phyloP scores from a whole-genome alignment of 2,888 invertebrate species.

The Halictus ligatus region DNA sequence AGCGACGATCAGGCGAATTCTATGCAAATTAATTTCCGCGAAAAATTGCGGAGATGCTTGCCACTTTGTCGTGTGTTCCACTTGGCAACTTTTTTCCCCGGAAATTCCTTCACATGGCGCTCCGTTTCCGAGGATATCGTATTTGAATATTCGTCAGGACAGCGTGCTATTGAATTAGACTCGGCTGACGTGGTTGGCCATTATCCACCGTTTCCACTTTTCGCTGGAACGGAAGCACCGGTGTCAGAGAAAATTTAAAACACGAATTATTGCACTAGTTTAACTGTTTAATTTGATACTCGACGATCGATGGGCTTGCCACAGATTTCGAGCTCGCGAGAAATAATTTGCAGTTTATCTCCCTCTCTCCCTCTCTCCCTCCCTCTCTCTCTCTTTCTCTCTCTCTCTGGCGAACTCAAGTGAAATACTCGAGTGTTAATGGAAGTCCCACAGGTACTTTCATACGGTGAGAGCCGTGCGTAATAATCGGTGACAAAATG shows the following conservation, averaged over 20 bases:
- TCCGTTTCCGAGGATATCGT: neutral
- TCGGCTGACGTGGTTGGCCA: neutral
- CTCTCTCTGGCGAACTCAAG: neutral
- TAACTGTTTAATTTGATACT: neutral
- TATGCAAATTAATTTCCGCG: neutral
- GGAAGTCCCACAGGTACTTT: neutral
- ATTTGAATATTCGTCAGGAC: slow-evolving; percentile 10
- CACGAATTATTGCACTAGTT: neutral
- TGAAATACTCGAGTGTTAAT: neutral
- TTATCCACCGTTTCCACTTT: neutral
- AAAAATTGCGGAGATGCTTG: neutral
- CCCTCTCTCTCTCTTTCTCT: no score
- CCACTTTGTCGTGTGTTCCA: neutral
- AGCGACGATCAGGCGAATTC: neutral
- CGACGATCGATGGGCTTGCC: neutral
- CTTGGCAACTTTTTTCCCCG: neutral
- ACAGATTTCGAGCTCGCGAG: neutral
- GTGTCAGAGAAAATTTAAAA: neutral
- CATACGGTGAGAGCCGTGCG: slow-evolving; percentile 32
- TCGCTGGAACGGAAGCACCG: neutral
- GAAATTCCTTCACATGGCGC: neutral
- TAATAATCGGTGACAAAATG: slow-evolving; percentile 70
- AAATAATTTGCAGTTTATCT: neutral
- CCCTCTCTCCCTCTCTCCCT: no score
- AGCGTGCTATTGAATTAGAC: slow-evolving; percentile 1